Percentiles rank a stretch among this genome's conserved stretches.
phyloP scores from a whole-genome alignment of 2,113 vertebrate species.

The Larimichthys polyactis region DNA sequence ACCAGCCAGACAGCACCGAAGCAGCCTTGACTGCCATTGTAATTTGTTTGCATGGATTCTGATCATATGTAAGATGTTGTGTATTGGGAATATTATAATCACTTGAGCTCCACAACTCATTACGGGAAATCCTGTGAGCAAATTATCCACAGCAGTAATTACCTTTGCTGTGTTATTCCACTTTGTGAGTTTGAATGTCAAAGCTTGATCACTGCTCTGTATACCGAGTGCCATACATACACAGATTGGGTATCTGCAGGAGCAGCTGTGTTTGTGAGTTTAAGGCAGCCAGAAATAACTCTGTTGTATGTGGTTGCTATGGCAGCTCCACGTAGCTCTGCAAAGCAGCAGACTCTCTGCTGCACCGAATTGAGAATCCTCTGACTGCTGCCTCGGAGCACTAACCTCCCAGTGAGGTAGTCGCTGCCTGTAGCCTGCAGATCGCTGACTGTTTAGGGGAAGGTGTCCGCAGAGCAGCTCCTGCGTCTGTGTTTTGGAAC shows the following conservation, averaged over 20 bases:
- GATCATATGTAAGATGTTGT: constrained; percentile 45
- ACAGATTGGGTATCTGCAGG: constrained; percentile 50
- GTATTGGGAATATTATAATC: constrained; percentile 61
- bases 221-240: constrained; percentile 23
- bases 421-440: constrained; percentile 13
- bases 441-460: constrained; percentile 9
- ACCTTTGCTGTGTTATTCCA: constrained; percentile 52
- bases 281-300: constrained; percentile 72
- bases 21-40: constrained; percentile 22
- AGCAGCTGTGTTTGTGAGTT: constrained; percentile 77
- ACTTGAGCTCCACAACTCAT: constrained; percentile 52
- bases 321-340: constrained; percentile 64
- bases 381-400: constrained; percentile 28
- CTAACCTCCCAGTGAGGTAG: constrained; percentile 15
- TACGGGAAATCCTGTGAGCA: constrained; percentile 63
- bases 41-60: constrained; percentile 53
- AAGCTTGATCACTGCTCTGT: constrained; percentile 44
- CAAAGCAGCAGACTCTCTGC: constrained; percentile 36
- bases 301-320: constrained; percentile 71
- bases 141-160: constrained; percentile 63
- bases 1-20: not conserved
- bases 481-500: constrained; percentile 39
- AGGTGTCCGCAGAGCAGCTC: constrained; percentile 28
- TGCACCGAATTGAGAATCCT: constrained; percentile 29
- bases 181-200: constrained; percentile 60